Evolutionary conservation across 2,113 vertebrate species (phyloP).

Genomic region (Centropristis striata): DNA sequence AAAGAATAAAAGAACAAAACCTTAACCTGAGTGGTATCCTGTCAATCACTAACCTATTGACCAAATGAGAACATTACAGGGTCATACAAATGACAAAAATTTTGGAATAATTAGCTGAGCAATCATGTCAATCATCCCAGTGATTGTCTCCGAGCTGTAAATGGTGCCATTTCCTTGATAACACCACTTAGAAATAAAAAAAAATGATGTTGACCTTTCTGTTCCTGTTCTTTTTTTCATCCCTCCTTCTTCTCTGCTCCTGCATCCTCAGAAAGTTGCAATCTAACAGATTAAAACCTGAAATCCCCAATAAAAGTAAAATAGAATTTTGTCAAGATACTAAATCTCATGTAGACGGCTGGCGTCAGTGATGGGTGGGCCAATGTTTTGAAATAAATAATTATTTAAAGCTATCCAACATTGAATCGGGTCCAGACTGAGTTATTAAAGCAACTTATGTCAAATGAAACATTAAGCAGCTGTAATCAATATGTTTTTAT

Average conservation of each 20-base stretch:
- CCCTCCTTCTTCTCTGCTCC: constrained; percentile 9
- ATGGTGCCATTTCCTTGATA: constrained; percentile 63
- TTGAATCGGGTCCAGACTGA: neutral
- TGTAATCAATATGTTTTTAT: neutral
- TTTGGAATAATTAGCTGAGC: constrained; percentile 52
- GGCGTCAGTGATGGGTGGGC: neutral
- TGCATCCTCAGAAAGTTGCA: constrained; percentile 11
- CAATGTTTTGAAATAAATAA: neutral
- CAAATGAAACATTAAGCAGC: neutral
- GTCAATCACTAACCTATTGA: constrained; percentile 52
- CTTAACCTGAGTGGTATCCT: constrained; percentile 6
- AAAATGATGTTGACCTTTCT: neutral
- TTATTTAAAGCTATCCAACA: too few species aligned
- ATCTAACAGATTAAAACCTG: neutral
- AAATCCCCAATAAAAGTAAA: constrained; percentile 1
- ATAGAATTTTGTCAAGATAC: neutral
- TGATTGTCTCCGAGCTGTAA: constrained; percentile 53
- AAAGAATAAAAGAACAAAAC: constrained; percentile 15
- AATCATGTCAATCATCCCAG: constrained; percentile 46
- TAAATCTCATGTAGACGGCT: neutral
- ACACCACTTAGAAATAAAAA: constrained; percentile 47
- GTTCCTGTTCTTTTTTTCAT: neutral
- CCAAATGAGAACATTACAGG: constrained; percentile 17
- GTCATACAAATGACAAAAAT: constrained; percentile 45
- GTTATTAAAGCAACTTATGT: neutral